Evolutionary conservation across 2,888 invertebrate species (phyloP).

Genomic region (Cenopis cana): DNA sequence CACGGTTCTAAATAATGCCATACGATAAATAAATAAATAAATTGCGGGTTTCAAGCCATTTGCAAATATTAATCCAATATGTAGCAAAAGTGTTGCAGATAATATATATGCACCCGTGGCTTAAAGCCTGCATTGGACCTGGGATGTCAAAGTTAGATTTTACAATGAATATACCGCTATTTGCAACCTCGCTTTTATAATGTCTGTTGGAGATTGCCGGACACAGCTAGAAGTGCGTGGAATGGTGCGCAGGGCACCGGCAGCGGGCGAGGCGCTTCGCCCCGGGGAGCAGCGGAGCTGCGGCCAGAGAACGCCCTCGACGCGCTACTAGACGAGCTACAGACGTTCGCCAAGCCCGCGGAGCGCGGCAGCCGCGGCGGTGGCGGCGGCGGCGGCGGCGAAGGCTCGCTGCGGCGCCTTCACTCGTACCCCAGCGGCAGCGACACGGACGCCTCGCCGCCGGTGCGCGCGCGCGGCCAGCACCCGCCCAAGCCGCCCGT

Average conservation of each 20-base stretch:
- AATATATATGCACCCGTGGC: not conserved
- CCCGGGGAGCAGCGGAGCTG: constrained; percentile 66
- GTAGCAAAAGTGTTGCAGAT: not conserved
- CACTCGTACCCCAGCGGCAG: constrained; percentile 95
- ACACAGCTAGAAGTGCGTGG: constrained; percentile 72
- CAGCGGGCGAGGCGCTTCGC: constrained; percentile 65
- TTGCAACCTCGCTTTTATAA: constrained; percentile 74
- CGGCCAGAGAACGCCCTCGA: constrained; percentile 98
- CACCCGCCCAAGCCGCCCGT: constrained; percentile 90
- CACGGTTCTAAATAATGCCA: no score
- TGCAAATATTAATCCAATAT: not conserved
- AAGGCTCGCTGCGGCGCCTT: constrained; percentile 88
- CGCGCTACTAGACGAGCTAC: constrained; percentile 97
- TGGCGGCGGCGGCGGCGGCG: constrained; percentile 86
- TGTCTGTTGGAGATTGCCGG: constrained; percentile 64
- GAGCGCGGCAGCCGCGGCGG: constrained; percentile 80
- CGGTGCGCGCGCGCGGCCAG: constrained; percentile 87
- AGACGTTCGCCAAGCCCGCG: constrained; percentile 92
- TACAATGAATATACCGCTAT: constrained; percentile 45
- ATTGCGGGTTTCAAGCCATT: constrained; percentile 11
- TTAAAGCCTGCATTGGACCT: constrained; percentile 26
- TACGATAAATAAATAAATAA: no score
- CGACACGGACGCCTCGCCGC: constrained; percentile 91
- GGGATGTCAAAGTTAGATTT: constrained; percentile 30
- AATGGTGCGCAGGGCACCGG: constrained; percentile 78